Evolutionary conservation across 2,113 vertebrate species (phyloP).

Genomic region (Epinephelus fuscoguttatus): DNA sequence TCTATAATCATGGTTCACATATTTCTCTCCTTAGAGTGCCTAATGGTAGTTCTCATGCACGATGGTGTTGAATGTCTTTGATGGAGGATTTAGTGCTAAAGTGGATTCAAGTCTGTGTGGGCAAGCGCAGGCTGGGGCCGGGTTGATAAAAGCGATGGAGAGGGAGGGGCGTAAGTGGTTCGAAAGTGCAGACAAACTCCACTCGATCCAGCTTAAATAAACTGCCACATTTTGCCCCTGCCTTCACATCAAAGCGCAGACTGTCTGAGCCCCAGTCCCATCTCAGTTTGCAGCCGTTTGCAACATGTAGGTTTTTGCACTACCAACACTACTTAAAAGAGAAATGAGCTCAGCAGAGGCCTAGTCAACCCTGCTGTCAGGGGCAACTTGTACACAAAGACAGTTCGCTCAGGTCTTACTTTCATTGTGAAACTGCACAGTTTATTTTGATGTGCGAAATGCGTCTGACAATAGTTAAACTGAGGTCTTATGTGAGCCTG

Average conservation of each 20-base stretch:
- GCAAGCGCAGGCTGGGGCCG: constrained; percentile 42
- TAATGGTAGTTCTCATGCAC: constrained; percentile 56
- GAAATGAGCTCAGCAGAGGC: constrained; percentile 34
- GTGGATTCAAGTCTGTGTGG: constrained; percentile 71
- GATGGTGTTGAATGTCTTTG: constrained; percentile 71
- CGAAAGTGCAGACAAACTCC: constrained; percentile 79
- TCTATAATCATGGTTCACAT: constrained; percentile 44
- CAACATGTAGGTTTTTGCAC: constrained; percentile 44
- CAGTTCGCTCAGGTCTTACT: constrained; percentile 7
- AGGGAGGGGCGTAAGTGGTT: constrained; percentile 62
- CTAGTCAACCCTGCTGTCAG: constrained; percentile 24
- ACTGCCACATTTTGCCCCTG: constrained; percentile 62
- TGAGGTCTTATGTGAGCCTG: background rate
- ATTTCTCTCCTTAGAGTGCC: constrained; percentile 45
- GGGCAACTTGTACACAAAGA: constrained; percentile 13
- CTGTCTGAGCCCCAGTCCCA: constrained; percentile 70
- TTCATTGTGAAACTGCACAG: constrained; percentile 15
- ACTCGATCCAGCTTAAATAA: constrained; percentile 79
- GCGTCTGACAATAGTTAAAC: constrained; percentile 28
- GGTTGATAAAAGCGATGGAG: constrained; percentile 71
- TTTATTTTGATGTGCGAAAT: constrained; percentile 43
- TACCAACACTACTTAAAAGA: constrained; percentile 37
- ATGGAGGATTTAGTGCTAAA: constrained; percentile 78
- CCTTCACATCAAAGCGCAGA: constrained; percentile 76
- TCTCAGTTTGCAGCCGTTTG: constrained; percentile 68